Evolutionary conservation across 2,797 vertebrate species (phyloP), one percentile per base, ranked within the genome.

Genomic region (Hylomyscus alleni): DNA sequence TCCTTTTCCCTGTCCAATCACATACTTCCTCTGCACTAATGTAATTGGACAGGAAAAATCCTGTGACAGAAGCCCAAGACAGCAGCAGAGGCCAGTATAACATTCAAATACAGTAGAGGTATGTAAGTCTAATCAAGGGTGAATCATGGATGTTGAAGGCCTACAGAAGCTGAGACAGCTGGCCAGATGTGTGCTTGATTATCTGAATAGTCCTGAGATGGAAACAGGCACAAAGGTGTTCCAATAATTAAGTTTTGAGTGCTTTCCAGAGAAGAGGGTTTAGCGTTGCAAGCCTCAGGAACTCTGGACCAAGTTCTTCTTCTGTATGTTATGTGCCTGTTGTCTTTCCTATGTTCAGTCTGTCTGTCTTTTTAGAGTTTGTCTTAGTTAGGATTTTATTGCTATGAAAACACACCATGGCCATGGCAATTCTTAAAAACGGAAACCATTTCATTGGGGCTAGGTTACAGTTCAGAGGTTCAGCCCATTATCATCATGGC

Each of bases 221-320:
- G 31, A 95, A 88, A 60, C 22, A 9, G 14, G 24, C 37, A 54
- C 72, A 31, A 52, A 50, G 69, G 24, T 62, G 13, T 6, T 60
- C 10, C 12, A 40, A 11, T 58, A 47, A 6, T 29, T 24, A 19
- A 20, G 15, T 62, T 22, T 40, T 87, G 40, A 78, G 7, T 8
- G 0, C 4, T 14, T 62, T 34, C 1, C 22, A 44, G n/a, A 82
- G 37, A 31, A 15, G 0, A 2, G 0, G 1, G 2, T 47, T 47
- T n/a, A 17, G 22, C 50, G 7, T n/a, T 17, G 2, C 54, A 10
- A 24, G 26, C 34, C 50, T 6, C 37, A 37, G 26, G n/a, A 9
- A 9, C n/a, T 13, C 1, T 8, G 5, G 26, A 14, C 14, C 5
- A 47, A 62, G 19, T 17, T 72, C 37, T 78, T 19, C 19, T 58